Base-by-base conservation (phyloP, 2,888 invertebrate genomes). In the Pachydiplax longipennis region DNA sequence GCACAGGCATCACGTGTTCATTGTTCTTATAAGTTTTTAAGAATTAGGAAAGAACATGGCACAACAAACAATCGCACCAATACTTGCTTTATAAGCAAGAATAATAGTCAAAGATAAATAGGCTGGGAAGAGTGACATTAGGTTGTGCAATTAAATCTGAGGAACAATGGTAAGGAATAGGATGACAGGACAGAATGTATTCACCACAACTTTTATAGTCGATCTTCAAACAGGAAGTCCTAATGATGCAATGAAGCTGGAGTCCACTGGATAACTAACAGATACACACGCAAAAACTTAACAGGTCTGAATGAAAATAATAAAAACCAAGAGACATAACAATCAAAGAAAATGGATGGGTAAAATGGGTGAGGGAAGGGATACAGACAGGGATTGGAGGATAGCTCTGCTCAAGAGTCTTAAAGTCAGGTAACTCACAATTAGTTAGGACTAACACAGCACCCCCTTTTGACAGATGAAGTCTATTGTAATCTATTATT, bases 1-100 rank as follows among this genome's bases (percentile, higher is more conserved):
- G 37, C 13, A 61, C 37, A 35, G 37, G 87, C 37, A n/a, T 37
- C 37, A 58, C 65, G 37, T 40, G 37, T 12, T 65, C 87, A 61
- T 61, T 61, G 61, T 61, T 37, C 37, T 61, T 37, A 40, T 37
- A 22, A 37, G n/a, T 65, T 65, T 61, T 37, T 61, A n/a, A 65
- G 61, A 58, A 87, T 65, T n/a, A 40, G 65, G 87, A 65, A 65
- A 87, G 65, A 65, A 83, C 58, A 65, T 87, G 87, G 87, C 87
- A 61, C 87, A 87, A 65, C 73, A 73, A 73, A 31, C 31, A 61
- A 87, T 31, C 48, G 87, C 61, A 61, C 87, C 87, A 61, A 61
- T n/a, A 40, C 73, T 73, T 58, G 87, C 87, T 87, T 58, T 22
- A n/a, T 6, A 61, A 87, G 65, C 87, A 87, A 65, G 61, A 61